These are phyloP conservation scores for Aphis gossypii DNA, from an alignment of 1,140 invertebrate genomes.

Conservation along the genomic window DNA sequence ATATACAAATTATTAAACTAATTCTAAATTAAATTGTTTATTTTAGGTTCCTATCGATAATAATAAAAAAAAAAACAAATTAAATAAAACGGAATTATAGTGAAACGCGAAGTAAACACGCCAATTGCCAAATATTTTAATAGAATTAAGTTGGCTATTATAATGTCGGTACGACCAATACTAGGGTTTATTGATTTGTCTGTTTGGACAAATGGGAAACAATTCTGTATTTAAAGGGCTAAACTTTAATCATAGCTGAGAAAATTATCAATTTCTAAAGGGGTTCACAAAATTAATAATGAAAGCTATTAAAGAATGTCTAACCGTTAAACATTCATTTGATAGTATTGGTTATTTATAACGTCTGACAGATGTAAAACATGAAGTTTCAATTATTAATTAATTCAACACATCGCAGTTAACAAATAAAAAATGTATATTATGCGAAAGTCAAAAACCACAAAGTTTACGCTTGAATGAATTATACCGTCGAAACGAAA, in stretches of 20 bases:
- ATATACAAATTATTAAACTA: slow-evolving; percentile 15
- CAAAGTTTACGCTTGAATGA: slow-evolving; percentile 37
- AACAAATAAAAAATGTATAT: not conserved
- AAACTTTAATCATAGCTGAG: not conserved
- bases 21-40: slow-evolving; percentile 13
- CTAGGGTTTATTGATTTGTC: not conserved
- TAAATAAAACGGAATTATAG: not conserved
- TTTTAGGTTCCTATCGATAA: not conserved
- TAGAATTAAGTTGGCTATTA: not conserved
- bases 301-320: not conserved
- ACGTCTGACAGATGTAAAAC: not conserved
- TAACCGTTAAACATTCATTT: not conserved
- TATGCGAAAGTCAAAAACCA: not conserved
- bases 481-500: slow-evolving; percentile 3
- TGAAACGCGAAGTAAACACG: not conserved
- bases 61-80: not conserved
- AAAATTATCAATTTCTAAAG: not conserved
- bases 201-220: not conserved
- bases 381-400: not conserved
- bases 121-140: not conserved
- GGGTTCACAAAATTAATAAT: not conserved
- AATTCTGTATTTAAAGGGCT: not conserved
- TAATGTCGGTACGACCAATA: not conserved
- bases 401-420: not conserved
- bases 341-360: not conserved